These are phyloP conservation scores for Mimachlamys varia DNA, from an alignment of 2,888 invertebrate genomes.

Conservation along the genomic window DNA sequence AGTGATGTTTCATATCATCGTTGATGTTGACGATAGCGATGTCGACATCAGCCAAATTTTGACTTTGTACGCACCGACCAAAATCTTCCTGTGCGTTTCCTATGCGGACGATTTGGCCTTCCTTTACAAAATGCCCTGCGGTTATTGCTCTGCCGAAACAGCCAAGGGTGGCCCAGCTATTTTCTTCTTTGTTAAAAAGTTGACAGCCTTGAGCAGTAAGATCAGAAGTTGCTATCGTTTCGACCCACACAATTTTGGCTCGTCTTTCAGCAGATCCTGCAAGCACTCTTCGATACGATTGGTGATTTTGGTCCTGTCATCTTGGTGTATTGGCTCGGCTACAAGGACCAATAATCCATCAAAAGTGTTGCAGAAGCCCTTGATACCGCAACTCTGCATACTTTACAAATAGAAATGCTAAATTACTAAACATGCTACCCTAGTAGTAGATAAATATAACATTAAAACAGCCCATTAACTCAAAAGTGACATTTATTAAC, in stretches of 20 bases:
- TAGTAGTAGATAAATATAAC: too few relatives aligned
- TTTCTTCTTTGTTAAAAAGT: neutral
- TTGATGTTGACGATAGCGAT: neutral
- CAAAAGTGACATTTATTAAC: too few relatives aligned
- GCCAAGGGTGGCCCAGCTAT: neutral
- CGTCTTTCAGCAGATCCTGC: neutral
- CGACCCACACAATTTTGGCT: neutral
- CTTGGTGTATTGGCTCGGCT: neutral
- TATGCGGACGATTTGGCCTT: neutral
- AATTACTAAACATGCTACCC: too few relatives aligned
- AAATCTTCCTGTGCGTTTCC: neutral
- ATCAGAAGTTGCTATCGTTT: neutral
- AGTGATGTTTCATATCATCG: neutral
- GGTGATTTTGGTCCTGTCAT: neutral
- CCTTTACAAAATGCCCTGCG: neutral
- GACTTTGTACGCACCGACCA: neutral
- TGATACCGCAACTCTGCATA: neutral
- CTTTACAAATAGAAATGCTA: neutral
- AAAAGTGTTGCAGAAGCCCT: neutral
- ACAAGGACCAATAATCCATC: neutral
- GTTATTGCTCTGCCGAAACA: neutral
- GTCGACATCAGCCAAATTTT: neutral
- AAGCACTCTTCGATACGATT: neutral
- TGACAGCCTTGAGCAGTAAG: neutral
- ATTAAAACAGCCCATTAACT: too few relatives aligned